These are phyloP conservation scores for Patagioenas fasciata DNA, from an alignment of 2,113 vertebrate genomes.

Conservation along the genomic window DNA sequence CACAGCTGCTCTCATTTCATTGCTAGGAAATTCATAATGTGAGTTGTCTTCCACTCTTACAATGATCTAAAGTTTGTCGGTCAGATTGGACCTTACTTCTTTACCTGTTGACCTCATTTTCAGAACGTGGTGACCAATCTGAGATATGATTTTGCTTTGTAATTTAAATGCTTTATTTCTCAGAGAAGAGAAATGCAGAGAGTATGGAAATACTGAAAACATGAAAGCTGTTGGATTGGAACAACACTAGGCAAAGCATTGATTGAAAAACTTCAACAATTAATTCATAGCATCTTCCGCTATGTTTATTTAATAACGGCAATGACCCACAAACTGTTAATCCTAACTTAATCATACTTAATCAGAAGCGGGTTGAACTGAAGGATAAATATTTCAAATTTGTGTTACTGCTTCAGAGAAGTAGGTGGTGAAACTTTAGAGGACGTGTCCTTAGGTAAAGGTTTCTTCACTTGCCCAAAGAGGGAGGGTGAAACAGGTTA, in stretches of 20 bases:
- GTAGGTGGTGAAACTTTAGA: not conserved
- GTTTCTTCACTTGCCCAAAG: not conserved
- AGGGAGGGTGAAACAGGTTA: not conserved
- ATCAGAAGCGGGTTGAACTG: not conserved
- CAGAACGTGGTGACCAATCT: not conserved
- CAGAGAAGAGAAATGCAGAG: not conserved
- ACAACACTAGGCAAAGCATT: not conserved
- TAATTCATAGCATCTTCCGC: not conserved
- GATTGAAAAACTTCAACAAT: not conserved
- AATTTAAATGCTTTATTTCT: not conserved
- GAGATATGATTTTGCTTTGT: not conserved
- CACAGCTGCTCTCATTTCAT: not conserved
- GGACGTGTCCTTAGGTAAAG: not conserved
- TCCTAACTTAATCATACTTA: not conserved
- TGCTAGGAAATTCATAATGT: not conserved
- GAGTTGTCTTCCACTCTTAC: not conserved
- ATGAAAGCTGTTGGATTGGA: not conserved
- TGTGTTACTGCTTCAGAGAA: not conserved
- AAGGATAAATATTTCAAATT: not conserved
- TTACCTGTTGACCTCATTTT: not conserved
- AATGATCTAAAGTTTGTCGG: not conserved
- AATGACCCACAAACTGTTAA: not conserved
- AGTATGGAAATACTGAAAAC: not conserved
- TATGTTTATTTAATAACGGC: not conserved
- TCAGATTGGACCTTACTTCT: not conserved